phyloP scores from a whole-genome alignment of 2,797 vertebrate species.

The Strix occidentalis region DNA sequence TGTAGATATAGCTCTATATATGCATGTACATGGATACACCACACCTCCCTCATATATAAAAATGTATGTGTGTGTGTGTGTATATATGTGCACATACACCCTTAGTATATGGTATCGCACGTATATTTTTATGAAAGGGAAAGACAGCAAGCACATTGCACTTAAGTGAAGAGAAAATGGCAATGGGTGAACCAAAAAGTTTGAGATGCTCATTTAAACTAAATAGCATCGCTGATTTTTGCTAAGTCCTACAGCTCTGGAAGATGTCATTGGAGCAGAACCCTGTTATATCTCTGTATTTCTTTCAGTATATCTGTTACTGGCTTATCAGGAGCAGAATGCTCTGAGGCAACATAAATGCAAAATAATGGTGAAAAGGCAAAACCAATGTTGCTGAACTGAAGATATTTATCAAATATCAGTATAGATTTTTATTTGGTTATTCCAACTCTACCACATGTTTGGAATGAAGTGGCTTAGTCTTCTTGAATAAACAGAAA shows the following conservation, averaged over 20 bases:
- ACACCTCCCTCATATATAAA: not conserved
- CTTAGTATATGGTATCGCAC: not conserved
- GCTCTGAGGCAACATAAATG: not conserved
- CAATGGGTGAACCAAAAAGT: not conserved
- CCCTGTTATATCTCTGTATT: not conserved
- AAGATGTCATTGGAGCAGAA: not conserved
- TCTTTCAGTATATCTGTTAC: not conserved
- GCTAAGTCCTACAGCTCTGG: not conserved
- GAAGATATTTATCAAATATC: not conserved
- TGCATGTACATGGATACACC: rapidly evolving
- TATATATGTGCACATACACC: too few relatives aligned
- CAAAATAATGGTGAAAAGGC: not conserved
- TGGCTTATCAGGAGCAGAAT: not conserved
- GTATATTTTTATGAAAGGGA: not conserved
- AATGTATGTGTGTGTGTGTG: rapidly evolving
- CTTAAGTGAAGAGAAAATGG: not conserved
- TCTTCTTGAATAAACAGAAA: not conserved
- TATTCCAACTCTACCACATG: not conserved
- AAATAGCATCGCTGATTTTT: not conserved
- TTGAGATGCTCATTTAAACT: not conserved
- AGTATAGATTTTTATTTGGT: not conserved
- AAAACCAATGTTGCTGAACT: not conserved
- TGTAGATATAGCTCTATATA: not conserved
- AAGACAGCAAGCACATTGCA: rapidly evolving
- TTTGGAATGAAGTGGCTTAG: not conserved